Base-by-base conservation (phyloP, 2,113 vertebrate species). In the Donacobius atricapilla region DNA sequence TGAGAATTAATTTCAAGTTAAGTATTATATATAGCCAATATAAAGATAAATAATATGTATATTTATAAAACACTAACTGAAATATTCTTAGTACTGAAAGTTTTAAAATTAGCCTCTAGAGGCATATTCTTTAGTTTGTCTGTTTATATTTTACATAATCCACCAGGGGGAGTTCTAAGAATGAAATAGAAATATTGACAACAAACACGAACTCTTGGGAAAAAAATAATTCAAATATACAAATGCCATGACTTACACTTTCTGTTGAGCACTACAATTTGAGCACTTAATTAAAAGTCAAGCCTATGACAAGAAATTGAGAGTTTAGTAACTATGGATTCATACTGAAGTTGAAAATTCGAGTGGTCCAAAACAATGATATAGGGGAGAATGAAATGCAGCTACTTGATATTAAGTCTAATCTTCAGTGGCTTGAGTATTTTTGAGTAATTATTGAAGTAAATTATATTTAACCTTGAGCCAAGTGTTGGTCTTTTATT, bases 161-260 rank as follows among this genome's bases (percentile, higher is more conserved):
- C 95, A 96, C 86, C 83, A 96, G 95, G 72, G 94, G 95, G 89
- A 95, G 94, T 75, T 82, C 56, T 92, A 39, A 71, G 69, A 94
- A 94, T 92, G 61, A 94, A 89, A 88, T 2, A 91, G 42, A 73
- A 96, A 87, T 84, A 84, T 9, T 79, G 44, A 44, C 24, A 87
- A 54, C 8, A 83, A 94, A 57, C 12, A 56, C 15, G 11, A 84
- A 82, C 18, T 4, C 20, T 47, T 75, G n/a, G n/a, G 56, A 25
- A 75, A 66, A 81, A 81, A 39, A 54, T 0, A 65, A 18, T 57
- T 69, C 70, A 78, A 77, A 72, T 70, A 45, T 3, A 2, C 3
- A 90, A n/a, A 10, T 58, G 10, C 13, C 21, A 35, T 39, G 66
- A 23, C 17, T 72, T 79, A 33, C 27, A 51, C 6, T 53, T 90